Evolutionary conservation across 2,888 invertebrate species (phyloP).

Genomic region (Stenodema calcarata): DNA sequence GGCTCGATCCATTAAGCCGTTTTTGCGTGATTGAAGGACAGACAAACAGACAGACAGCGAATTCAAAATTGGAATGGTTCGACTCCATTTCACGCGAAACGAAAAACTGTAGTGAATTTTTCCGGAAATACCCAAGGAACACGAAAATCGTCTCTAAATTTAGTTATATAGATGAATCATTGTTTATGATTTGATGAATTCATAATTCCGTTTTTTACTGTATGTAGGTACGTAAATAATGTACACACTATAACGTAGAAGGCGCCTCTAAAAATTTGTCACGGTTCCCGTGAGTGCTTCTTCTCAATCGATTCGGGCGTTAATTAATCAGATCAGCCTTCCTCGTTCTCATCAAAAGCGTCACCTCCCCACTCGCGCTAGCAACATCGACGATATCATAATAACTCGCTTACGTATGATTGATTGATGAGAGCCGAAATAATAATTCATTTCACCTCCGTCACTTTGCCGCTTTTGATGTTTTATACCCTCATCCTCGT

Average conservation of each 20-base stretch:
- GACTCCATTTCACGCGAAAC: too few species aligned
- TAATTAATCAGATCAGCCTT: conserved; percentile 7
- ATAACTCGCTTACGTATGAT: conserved; percentile 15
- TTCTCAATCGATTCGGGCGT: neutral
- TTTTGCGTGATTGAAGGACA: too few species aligned
- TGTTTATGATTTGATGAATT: too few species aligned
- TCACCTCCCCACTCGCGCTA: neutral
- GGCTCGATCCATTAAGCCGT: too few species aligned
- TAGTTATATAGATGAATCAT: too few species aligned
- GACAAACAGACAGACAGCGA: too few species aligned
- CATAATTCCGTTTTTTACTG: too few species aligned
- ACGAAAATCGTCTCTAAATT: too few species aligned
- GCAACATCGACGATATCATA: neutral
- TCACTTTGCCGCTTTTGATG: neutral
- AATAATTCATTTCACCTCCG: neutral
- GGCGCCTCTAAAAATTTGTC: neutral
- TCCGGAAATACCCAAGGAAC: too few species aligned
- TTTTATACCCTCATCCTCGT: neutral
- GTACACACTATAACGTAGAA: neutral
- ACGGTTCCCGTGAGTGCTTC: neutral
- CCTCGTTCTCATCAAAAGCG: neutral
- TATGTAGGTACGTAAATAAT: too few species aligned
- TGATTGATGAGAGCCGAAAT: neutral
- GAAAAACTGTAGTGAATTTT: too few species aligned
- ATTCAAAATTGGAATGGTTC: too few species aligned